Evolutionary conservation across 1,140 invertebrate genomes (phyloP).

Genomic region (Pseudomyrmex cubaensis): DNA sequence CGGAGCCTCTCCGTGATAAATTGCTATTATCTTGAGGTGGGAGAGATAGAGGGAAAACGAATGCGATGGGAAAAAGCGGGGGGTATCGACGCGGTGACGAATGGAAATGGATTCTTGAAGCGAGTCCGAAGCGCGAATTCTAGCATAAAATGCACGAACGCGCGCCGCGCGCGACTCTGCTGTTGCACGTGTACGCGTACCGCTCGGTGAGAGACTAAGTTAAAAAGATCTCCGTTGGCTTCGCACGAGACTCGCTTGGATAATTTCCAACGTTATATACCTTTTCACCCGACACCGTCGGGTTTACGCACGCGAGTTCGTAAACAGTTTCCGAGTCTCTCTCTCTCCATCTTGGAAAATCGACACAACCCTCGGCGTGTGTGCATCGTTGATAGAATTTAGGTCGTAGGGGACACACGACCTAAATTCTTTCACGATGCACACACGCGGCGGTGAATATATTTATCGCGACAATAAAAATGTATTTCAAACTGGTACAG

Average conservation of each 20-base stretch:
- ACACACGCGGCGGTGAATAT: neutral
- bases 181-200: neutral
- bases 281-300: neutral
- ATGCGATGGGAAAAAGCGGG: slow-evolving; percentile 11
- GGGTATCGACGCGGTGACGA: slow-evolving; percentile 32
- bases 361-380: no score
- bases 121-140: slow-evolving; percentile 22
- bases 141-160: slow-evolving; percentile 34
- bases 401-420: neutral
- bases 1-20: slow-evolving; percentile 43
- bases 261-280: slow-evolving; percentile 36
- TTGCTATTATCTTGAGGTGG: slow-evolving; percentile 48
- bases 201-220: slow-evolving; percentile 4
- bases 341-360: neutral
- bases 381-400: no score
- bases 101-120: slow-evolving; percentile 53
- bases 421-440: slow-evolving; percentile 5
- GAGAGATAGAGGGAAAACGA: slow-evolving; percentile 31
- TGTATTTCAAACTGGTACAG: neutral
- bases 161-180: neutral
- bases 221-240: slow-evolving; percentile 29
- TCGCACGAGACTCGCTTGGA: slow-evolving; percentile 30
- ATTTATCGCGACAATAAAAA: slow-evolving; percentile 4
- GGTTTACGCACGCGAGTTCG: slow-evolving; percentile 8
- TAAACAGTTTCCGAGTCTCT: slow-evolving; percentile 9